Percentiles rank a stretch among this genome's conserved stretches.
phyloP scores from a whole-genome alignment of 2,888 invertebrate genomes.

The Ophonus ardosiacus region DNA sequence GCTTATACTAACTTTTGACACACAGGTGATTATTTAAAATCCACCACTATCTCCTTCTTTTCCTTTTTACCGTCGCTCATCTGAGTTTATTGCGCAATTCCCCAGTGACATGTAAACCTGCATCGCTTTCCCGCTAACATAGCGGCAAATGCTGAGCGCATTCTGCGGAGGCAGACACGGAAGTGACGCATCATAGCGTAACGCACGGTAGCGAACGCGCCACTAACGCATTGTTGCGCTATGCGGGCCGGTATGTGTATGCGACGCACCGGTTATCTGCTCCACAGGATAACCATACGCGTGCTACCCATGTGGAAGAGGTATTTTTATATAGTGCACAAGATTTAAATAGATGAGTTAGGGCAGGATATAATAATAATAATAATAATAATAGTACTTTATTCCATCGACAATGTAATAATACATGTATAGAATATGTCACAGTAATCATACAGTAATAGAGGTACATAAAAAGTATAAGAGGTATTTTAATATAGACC shows the following conservation, averaged over 20 bases:
- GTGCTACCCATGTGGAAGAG: not conserved
- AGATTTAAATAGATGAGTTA: not conserved
- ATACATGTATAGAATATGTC: too few species aligned
- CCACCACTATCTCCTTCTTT: too few species aligned
- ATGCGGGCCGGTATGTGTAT: not conserved
- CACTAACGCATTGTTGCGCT: not conserved
- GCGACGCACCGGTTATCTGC: not conserved
- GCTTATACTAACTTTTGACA: too few species aligned
- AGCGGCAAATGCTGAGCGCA: not conserved
- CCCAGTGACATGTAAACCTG: slow-evolving; percentile 33
- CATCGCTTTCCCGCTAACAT: not conserved
- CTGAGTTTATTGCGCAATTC: slow-evolving; percentile 18
- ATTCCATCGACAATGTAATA: too few species aligned
- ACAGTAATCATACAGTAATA: too few species aligned
- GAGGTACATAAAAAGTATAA: too few species aligned
- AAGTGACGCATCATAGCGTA: slow-evolving; percentile 33
- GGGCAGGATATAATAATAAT: not conserved
- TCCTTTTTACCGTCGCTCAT: too few species aligned
- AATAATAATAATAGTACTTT: not conserved
- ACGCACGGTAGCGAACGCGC: not conserved
- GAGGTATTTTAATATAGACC: too few species aligned
- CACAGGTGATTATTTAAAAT: too few species aligned
- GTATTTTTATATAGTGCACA: too few species aligned
- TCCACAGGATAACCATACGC: too few species aligned
- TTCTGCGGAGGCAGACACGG: slow-evolving; percentile 45